Base-by-base conservation (phyloP, 2,888 invertebrate genomes). In the Petrolisthes manimaculis region DNA sequence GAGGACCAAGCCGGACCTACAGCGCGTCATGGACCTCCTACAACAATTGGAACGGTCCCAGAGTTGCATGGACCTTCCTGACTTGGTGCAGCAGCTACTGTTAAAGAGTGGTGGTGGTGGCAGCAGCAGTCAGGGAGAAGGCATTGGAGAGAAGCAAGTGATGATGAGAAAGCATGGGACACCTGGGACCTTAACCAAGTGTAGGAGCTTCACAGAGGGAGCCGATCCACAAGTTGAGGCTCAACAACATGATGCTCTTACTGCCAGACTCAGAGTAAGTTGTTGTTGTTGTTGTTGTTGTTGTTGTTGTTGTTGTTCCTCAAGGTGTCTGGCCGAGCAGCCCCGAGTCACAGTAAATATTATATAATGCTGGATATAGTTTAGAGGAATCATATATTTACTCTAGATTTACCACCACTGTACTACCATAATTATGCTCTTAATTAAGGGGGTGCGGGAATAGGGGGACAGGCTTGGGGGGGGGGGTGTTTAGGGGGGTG, bases 21-120 rank as follows among this genome's bases (percentile, higher is more conserved):
- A 88, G 24, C 80, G 75, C n/a, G 84, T 88, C n/a, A 55, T 88
- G 75, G 84, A 82, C 67, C 88, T 88, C 61, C 88, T 88, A 0
- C 84, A 84, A 24, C 84, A 88, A 61, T 67, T 88, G 21, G 81
- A 82, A 51, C 77, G 61, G 24, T 37, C 84, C 18, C 74, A 67
- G 77, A 84, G 80, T 37, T 74, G 80, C 18, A 54, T 80, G 55
- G 84, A 84, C 54, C 55, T 88, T 9, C 88, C 84, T 12, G 88
- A 84, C 67, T 53, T 88, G 18, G 84, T 88, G 24, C 88, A 84
- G 67, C 84, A 84, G 55, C 67, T 88, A 3, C 24, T 88, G 12
- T n/a, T 51, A 14, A 21, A 71, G 18, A 84, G 71, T 74, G 80
- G 88, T 24, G 83, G 75, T 9, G 61, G 61, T 24, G 83, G 75